A percentile compares a stretch with the other conserved stretches of the same genome.
phyloP scores from a whole-genome alignment of 2,797 vertebrate genomes.

The Tadarida brasiliensis region DNA sequence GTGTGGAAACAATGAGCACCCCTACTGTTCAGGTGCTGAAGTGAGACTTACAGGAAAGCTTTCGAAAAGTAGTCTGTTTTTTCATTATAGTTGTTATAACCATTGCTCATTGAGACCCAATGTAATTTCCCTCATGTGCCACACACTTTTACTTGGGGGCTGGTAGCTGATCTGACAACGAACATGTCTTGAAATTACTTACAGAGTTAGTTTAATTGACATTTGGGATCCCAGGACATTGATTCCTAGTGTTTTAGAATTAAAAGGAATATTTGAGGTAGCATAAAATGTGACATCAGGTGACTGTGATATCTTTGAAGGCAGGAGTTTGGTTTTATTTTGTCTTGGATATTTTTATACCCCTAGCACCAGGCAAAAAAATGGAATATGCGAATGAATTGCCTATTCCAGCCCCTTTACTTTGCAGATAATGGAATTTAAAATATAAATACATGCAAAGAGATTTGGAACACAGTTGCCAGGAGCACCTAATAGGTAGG shows the following conservation, averaged over 20 bases:
- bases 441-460: conserved; percentile 6
- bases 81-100: conserved; percentile 69
- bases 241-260: background rate
- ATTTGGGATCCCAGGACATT: background rate
- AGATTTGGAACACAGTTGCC: background rate
- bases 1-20: conserved; percentile 76
- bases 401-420: background rate
- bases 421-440: conserved; percentile 18
- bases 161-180: conserved; percentile 63
- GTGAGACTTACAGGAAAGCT: conserved; percentile 58
- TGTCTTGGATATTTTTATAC: background rate
- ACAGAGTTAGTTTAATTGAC: conserved; percentile 58
- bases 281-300: background rate
- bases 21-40: conserved; percentile 69
- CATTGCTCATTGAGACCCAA: conserved; percentile 44
- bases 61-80: conserved; percentile 63
- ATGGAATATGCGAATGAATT: background rate
- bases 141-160: conserved; percentile 19
- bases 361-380: background rate
- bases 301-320: conserved; percentile 13
- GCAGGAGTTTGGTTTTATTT: conserved; percentile 31
- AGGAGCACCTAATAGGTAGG: background rate
- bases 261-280: conserved; percentile 5
- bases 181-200: conserved; percentile 69
- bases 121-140: conserved; percentile 19